Evolutionary conservation across 2,888 invertebrate species (phyloP).

Genomic region (Chloroclysta siterata): DNA sequence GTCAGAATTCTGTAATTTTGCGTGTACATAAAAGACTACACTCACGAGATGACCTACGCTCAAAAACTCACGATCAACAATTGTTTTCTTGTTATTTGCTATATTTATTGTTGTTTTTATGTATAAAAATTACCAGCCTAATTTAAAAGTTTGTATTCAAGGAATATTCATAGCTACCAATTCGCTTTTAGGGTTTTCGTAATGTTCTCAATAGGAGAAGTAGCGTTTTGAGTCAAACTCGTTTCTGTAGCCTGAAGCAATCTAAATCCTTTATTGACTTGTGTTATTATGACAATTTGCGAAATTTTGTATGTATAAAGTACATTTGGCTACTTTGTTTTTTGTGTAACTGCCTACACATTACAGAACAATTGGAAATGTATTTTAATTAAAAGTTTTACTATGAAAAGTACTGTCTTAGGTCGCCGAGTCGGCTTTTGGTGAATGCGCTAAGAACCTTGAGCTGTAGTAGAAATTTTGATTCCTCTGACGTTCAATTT

Average conservation of each 20-base stretch:
- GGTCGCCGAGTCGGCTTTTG: neutral
- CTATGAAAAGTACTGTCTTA: neutral
- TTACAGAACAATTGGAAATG: neutral
- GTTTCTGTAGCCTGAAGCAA: conserved; percentile 47
- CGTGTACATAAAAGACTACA: conserved; percentile 39
- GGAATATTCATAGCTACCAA: conserved; percentile 1
- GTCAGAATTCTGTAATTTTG: conserved; percentile 59
- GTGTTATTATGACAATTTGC: conserved; percentile 31
- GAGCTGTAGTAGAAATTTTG: neutral
- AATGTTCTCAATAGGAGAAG: conserved; percentile 17
- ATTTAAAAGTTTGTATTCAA: conserved; percentile 17
- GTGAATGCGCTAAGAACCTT: too few relatives aligned
- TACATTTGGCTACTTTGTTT: conserved; percentile 1
- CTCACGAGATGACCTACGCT: conserved; percentile 35
- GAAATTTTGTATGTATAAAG: conserved; percentile 12
- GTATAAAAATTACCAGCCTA: conserved; percentile 21
- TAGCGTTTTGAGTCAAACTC: conserved; percentile 37
- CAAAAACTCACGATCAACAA: conserved; percentile 19
- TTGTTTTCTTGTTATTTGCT: conserved; percentile 27
- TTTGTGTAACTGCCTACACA: neutral
- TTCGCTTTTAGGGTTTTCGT: neutral
- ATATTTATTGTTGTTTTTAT: conserved; percentile 39
- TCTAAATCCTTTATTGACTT: conserved; percentile 47
- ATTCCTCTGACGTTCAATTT: conserved; percentile 19
- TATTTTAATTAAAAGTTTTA: neutral